Conservation (phyloP, 1,140 invertebrate genomes). For the Drosophila arawakana region DNA sequence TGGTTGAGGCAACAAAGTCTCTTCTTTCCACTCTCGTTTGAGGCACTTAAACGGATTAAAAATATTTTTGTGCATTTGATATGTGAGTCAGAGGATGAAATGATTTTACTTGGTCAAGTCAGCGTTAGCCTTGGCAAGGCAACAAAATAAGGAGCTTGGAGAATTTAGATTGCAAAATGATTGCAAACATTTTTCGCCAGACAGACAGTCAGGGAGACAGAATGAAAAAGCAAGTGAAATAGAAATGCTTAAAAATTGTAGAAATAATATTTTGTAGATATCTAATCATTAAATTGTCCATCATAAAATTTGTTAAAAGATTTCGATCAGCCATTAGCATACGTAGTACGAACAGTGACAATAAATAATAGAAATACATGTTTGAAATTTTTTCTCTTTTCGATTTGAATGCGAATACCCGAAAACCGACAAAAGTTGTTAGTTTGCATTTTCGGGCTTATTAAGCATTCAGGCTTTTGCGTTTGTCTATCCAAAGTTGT, state of each 20-base stretch:
- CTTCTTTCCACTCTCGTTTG: slow-evolving; percentile 12
- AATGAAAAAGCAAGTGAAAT: not conserved
- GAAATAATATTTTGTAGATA: slow-evolving; percentile 10
- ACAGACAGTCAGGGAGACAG: not conserved
- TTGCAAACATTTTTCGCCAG: slow-evolving; percentile 19
- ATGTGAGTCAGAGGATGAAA: slow-evolving; percentile 66
- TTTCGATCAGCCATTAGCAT: slow-evolving; percentile 3
- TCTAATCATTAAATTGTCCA: slow-evolving; percentile 7
- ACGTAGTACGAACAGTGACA: not conserved
- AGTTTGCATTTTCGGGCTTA: slow-evolving; percentile 52
- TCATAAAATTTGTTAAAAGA: slow-evolving; percentile 4
- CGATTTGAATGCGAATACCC: slow-evolving; percentile 1
- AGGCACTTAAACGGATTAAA: slow-evolving; percentile 81
- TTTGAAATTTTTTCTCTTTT: not conserved
- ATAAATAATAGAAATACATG: slow-evolving; percentile 11
- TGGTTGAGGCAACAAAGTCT: slow-evolving; percentile 15
- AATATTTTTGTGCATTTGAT: slow-evolving; percentile 81
- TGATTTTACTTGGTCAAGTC: slow-evolving; percentile 37
- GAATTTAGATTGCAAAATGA: slow-evolving; percentile 47
- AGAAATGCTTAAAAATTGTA: slow-evolving; percentile 6
- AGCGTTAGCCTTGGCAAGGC: slow-evolving; percentile 1
- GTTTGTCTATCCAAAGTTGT: slow-evolving; percentile 51
- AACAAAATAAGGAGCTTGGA: slow-evolving; percentile 5
- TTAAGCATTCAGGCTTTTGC: slow-evolving; percentile 78
- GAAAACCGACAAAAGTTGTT: slow-evolving; percentile 9